Evolutionary conservation across 2,888 invertebrate species (phyloP), one percentile per base, ranked within the genome.

Genomic region (Thera obeliscata): DNA sequence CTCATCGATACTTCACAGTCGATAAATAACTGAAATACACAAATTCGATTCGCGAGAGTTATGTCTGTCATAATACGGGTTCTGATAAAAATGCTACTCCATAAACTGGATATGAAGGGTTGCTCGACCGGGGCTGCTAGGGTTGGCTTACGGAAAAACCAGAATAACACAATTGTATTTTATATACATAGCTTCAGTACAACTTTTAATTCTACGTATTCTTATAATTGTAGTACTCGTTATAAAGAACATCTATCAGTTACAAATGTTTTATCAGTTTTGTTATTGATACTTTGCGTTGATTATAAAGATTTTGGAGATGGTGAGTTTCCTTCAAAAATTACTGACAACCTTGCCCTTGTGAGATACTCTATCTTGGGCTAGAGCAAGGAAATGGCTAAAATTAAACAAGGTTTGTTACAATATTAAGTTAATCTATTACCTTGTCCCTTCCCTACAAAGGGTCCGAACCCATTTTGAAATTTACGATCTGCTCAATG

Each of bases 401-500:
- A 6, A 38, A 38, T 5, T 38, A 3, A 43, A 7, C 8, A 43
- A 43, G 2, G 7, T 3, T 46, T 46, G 8, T 46, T 7, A 9
- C 43, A 46, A 22, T 9, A 41, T 43, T 56, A 41, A 43, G n/a
- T 56, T 41, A 3, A 43, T 22, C n/a, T 41, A n/a, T 49, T 54
- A 46, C 54, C 22, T 22, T 22, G 52, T 61, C 64, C 48, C 64
- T 57, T 50, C 61, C 36, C 61, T 52, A 56, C 3, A 64, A 68
- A 68, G 79, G 84, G 81, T 76, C 75, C 74, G 67, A 75, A 77
- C 77, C 83, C 79, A 81, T 84, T 86, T 83, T 80, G 78, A 80
- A 84, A 87, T 86, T 86, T 86, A 86, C 81, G 84, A 81, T 69
- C 70, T 73, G 74, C 75, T 76, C 79, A 78, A 77, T 77, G 78